A percentile compares a stretch with the other conserved stretches of the same genome.
These are phyloP conservation scores for Heliconius ismenius DNA, from an alignment of 2,888 invertebrate genomes.

Conservation along the genomic window DNA sequence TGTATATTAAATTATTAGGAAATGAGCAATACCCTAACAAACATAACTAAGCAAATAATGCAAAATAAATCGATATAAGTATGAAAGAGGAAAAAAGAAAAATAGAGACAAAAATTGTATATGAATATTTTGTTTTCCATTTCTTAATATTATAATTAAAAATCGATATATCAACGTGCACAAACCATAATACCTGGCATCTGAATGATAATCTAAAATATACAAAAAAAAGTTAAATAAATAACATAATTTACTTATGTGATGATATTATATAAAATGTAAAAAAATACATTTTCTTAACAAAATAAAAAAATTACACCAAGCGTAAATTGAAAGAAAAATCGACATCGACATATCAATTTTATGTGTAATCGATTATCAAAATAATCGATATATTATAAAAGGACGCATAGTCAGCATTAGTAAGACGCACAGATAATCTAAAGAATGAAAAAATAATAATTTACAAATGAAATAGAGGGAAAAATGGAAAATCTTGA, in stretches of 20 bases:
- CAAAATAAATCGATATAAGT: too few species aligned
- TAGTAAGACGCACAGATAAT: not conserved
- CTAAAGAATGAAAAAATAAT: not conserved
- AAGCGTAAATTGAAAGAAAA: not conserved
- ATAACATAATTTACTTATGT: conserved; percentile 9
- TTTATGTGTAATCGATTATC: conserved; percentile 1
- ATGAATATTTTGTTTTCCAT: not conserved
- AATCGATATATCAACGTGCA: conserved; percentile 23
- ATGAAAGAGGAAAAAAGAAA: too few species aligned
- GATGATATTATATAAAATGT: conserved; percentile 9
- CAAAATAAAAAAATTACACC: not conserved
- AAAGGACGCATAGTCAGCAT: too few species aligned
- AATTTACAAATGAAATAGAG: not conserved
- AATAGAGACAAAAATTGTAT: not conserved
- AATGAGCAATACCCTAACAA: too few species aligned
- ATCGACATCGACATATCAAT: conserved; percentile 7
- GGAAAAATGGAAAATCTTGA: not conserved
- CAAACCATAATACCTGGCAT: conserved; percentile 36
- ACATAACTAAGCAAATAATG: too few species aligned
- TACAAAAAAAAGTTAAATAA: not conserved
- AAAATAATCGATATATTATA: conserved; percentile 4
- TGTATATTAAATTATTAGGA: too few species aligned
- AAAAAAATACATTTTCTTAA: conserved; percentile 11
- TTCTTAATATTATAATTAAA: not conserved
- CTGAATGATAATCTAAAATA: conserved; percentile 18